Base-by-base conservation (phyloP, 2,888 invertebrate species). In the Andricus quercusramuli region DNA sequence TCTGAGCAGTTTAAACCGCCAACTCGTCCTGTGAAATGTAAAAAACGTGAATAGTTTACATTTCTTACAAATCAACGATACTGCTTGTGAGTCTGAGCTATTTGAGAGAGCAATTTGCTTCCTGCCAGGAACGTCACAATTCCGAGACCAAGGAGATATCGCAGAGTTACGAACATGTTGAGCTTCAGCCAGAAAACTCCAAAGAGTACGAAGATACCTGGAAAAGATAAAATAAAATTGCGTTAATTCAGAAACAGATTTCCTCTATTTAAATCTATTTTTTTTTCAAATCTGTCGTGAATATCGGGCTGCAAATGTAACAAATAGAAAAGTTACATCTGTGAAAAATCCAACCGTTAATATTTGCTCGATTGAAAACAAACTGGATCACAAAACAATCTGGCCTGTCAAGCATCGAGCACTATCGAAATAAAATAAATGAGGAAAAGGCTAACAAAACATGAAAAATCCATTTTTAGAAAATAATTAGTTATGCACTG, bases 151-250 rank as follows among this genome's bases (percentile, higher is more conserved):
- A 97, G 94, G 88, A 99, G 94, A 94, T 97, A 98, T 87, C 98
- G 96, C 88, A 98, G 94, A 25, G 99, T 99, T 86, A 96, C 96
- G 94, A 99, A 99, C 99, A 99, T 99, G 90, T 98, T 96, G 88
- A 99, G 94, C 91, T 96, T 95, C 87, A 98, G 93, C 99, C 99
- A 99, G 94, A 99, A 98, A 89, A 97, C 93, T 78, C 95, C 96
- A 94, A 99, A 99, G 79, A 99, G 95, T 0, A 94, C 94, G 90
- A 99, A 96, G 80, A 99, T 98, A 44, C 95, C 97, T 97, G 37
- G 56, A 66, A 37, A 4, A 77, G 29, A 80, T 64, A 25, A 37
- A 78, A 44, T 22, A 25, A 79, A 51, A 64, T 44, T 79, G 1
- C 0, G 20, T 70, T 29, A 59, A 56, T 44, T 65, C 41, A 37